Evolutionary conservation across 2,888 invertebrate species (phyloP), one percentile per base, ranked within the genome.

Genomic region (Parapristionchus giblindavisi): DNA sequence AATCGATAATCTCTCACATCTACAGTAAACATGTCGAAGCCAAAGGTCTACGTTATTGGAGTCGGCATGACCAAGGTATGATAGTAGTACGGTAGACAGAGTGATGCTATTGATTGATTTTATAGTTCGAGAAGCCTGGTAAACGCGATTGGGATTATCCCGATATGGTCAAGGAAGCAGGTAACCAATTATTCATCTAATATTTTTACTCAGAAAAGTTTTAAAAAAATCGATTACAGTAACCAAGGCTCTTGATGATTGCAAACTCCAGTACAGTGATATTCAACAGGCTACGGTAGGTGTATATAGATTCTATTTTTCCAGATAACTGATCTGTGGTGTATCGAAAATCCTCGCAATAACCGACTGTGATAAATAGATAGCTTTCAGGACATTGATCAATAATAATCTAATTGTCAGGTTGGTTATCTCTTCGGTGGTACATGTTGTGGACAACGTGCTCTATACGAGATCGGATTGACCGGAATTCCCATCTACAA

Each of bases 401-500:
- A n/a, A n/a, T n/a, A n/a, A n/a, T n/a, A n/a, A n/a, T n/a, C n/a
- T 34, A 32, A n/a, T 43, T 43, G 40, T 0, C 63, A 65, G 52
- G 68, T 85, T 54, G 84, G 84, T 5, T 87, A 87, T 61, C 77
- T 87, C 60, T 85, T 80, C 75, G 87, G 87, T 51, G 87, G 84
- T 48, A 89, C 90, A 14, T 89, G 90, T 66, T 92, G 93, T 89
- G 99, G 98, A 0, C 99, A 99, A 90, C 91, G 97, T 80, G 95
- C 95, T 0, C 89, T 98, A 8, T 98, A 98, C 89, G 93, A 94
- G 88, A 91, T 97, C 56, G 97, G 97, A 76, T 92, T 97, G 92
- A 96, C 94, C 43, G 97, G 97, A 56, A 96, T 98, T 80, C 98
- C 98, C 4, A 93, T 99, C 81, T 94, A 93, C 90, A 99, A 99